These are phyloP conservation scores for Leistus spinibarbis DNA, from an alignment of 2,888 invertebrate genomes.

Conservation along the genomic window DNA sequence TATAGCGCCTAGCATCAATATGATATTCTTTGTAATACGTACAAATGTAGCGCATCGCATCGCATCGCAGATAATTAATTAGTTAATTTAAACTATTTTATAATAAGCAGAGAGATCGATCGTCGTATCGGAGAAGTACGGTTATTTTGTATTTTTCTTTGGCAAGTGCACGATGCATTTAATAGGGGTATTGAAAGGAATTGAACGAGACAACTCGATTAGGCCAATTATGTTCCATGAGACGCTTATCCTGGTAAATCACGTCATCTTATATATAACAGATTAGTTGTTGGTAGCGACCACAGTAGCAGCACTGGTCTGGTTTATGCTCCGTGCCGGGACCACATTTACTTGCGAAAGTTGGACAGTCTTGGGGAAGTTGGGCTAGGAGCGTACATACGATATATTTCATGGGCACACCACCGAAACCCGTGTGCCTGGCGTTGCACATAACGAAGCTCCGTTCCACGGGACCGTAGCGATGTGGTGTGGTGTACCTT, in stretches of 20 bases:
- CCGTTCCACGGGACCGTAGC: conserved; percentile 46
- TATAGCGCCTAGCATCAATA: too few species aligned
- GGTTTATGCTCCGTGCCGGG: conserved; percentile 46
- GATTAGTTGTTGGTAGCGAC: conserved; percentile 54
- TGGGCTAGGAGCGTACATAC: conserved; percentile 51
- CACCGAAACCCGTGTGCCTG: conserved; percentile 47
- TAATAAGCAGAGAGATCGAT: background rate
- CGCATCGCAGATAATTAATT: too few species aligned
- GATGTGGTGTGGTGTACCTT: background rate
- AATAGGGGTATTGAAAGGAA: conserved; percentile 19
- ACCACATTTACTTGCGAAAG: conserved; percentile 48
- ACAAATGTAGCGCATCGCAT: too few species aligned
- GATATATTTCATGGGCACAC: conserved; percentile 53
- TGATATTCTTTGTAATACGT: too few species aligned
- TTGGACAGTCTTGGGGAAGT: conserved; percentile 52
- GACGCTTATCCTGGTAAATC: conserved; percentile 52
- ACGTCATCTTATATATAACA: conserved; percentile 54
- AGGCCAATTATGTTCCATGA: conserved; percentile 39
- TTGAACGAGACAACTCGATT: conserved; percentile 39
- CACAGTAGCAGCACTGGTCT: conserved; percentile 43
- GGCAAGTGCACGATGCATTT: conserved; percentile 15
- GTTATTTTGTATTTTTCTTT: too few species aligned
- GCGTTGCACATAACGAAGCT: conserved; percentile 44
- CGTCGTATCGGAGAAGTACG: background rate
- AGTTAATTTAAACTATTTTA: background rate